Percentiles rank a stretch among this genome's conserved stretches.
Conservation (phyloP, 2,113 vertebrate genomes). For the Calidris pygmaea region DNA sequence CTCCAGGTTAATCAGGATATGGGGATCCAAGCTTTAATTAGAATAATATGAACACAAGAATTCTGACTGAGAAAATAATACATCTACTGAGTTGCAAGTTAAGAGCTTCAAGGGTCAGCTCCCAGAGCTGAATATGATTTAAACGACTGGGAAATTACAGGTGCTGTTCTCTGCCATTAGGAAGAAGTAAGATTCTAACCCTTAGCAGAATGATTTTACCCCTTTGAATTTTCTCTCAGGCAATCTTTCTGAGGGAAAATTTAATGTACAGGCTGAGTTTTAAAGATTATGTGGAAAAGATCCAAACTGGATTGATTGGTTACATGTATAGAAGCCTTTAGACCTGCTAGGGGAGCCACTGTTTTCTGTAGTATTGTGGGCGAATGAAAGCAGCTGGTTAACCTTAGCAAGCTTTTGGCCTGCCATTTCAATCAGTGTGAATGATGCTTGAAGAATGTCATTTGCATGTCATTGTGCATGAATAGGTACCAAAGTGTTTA, state of each 20-base stretch:
- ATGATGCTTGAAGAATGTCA: background rate
- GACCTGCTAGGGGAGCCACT: accelerated
- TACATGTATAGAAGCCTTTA: background rate
- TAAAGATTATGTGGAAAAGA: background rate
- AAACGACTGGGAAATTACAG: background rate
- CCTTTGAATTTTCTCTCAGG: background rate
- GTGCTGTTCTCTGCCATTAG: background rate
- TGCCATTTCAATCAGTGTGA: background rate
- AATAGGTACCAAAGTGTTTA: background rate
- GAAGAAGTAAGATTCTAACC: background rate
- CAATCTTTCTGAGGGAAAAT: background rate
- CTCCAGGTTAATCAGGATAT: background rate
- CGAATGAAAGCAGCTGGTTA: background rate
- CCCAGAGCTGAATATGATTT: background rate
- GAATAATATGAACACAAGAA: background rate
- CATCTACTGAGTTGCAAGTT: background rate
- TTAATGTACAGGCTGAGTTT: background rate
- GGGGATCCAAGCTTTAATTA: background rate
- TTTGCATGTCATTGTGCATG: background rate
- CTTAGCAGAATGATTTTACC: background rate
- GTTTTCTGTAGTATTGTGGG: background rate
- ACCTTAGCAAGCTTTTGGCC: background rate
- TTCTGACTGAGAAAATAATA: background rate
- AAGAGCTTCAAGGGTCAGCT: background rate
- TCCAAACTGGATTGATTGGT: background rate